Percentiles rank a stretch among this genome's conserved stretches.
Evolutionary conservation across 2,113 vertebrate genomes (phyloP).

Genomic region (Chaetops frenatus): DNA sequence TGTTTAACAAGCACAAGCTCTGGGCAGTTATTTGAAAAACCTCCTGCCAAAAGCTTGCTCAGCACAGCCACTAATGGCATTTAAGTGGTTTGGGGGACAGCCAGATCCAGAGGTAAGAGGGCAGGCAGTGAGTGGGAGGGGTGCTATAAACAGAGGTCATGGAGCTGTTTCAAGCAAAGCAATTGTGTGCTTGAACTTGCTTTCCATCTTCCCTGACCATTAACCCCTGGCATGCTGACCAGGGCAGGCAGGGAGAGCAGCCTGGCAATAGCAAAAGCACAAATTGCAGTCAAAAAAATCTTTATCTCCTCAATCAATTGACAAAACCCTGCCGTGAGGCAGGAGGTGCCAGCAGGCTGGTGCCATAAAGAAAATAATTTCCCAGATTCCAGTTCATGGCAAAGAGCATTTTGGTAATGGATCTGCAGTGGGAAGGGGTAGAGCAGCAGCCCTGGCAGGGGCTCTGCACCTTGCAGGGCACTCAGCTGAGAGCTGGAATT

Average conservation of each 20-base stretch:
- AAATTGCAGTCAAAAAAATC: neutral
- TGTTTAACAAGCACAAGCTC: conserved; percentile 6
- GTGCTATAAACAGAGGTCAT: neutral
- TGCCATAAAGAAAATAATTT: neutral
- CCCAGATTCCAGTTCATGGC: neutral
- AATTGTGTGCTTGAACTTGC: neutral
- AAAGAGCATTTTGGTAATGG: neutral
- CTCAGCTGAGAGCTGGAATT: neutral
- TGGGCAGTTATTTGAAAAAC: neutral
- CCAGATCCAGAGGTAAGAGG: conserved; percentile 19
- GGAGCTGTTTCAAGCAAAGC: neutral
- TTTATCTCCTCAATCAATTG: neutral
- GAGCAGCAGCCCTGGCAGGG: neutral
- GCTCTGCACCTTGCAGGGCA: neutral
- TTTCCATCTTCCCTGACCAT: neutral
- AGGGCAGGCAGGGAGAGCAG: neutral
- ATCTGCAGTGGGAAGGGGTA: neutral
- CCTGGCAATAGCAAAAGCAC: neutral
- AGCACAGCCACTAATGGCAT: conserved; percentile 22
- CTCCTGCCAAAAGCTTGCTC: conserved; percentile 28
- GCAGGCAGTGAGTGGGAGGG: conserved; percentile 1
- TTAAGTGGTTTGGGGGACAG: conserved; percentile 4
- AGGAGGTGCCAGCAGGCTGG: neutral
- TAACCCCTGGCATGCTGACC: neutral
- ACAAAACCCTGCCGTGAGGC: neutral